Evolutionary conservation across 2,797 vertebrate species (phyloP), one percentile per base, ranked within the genome.

Genomic region (Microctenopoma stevenorrisi): DNA sequence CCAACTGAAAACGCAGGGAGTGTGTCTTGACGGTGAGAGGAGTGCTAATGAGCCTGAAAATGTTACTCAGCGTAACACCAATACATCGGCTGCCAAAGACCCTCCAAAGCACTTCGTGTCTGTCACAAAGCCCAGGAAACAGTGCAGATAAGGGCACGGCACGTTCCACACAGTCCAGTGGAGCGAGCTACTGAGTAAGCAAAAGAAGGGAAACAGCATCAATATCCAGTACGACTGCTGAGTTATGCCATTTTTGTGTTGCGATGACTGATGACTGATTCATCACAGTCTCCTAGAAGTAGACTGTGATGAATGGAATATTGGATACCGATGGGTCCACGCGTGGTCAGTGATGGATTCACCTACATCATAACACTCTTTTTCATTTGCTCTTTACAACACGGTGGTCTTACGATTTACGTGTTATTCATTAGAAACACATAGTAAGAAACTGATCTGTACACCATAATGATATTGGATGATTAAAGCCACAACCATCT

Each of bases 1-100:
- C 61, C 11, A 16, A 76, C 67, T 58, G 61, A 70, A 74, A 16
- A 78, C 75, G 79, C 33, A 2, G 33, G 62, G 72, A 64, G 2
- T 64, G 2, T 47, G 77, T 75, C 58, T 62, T 81, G 70, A 68
- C 50, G 60, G 51, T 59, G 35, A 70, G 50, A 81, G 53, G 74
- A 79, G 81, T 16, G 84, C 81, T 91, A 91, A 92, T 91, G 87
- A 92, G 79, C 72, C 82, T 75, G 68, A 89, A 90, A 91, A 88
- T 81, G 80, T 81, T 83, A 72, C 77, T 84, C 70, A 25, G 76
- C 78, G 69, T 72, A 76, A 73, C 74, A 59, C 12, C 35, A 68
- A 79, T 35, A 62, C 40, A 57, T 65, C 14, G 37, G 57, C 72
- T 75, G 79, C 81, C 81, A 87, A 69, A 81, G 67, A 76, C 48